Evolutionary conservation across 2,113 vertebrate genomes (phyloP).

Genomic region (Gavia stellata): DNA sequence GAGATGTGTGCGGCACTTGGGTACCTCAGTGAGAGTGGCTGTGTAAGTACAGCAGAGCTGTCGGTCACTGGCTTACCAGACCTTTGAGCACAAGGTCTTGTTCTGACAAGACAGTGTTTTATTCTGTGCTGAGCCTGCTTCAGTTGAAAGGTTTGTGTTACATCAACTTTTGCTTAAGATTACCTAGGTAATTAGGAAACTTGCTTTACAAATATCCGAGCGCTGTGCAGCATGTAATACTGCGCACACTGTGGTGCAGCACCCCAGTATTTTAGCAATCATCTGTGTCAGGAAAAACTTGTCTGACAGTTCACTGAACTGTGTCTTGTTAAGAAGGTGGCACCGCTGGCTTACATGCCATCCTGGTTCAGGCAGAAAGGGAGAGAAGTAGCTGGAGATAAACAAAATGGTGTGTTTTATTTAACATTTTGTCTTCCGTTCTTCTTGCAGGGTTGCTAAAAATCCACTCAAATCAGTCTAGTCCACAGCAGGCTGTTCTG

Average conservation of each 20-base stretch:
- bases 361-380: background rate
- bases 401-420: constrained; percentile 41
- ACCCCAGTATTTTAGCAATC: background rate
- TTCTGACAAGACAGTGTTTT: background rate
- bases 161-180: background rate
- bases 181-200: background rate
- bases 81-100: background rate
- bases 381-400: constrained; percentile 34
- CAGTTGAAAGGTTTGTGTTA: background rate
- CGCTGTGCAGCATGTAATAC: background rate
- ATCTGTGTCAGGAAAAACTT: background rate
- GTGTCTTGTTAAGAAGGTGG: background rate
- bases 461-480: constrained; percentile 87
- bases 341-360: background rate
- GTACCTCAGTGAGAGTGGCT: background rate
- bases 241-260: background rate
- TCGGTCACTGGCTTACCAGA: background rate
- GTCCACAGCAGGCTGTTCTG: constrained; percentile 88
- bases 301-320: background rate
- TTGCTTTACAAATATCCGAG: background rate
- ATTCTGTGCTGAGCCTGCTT: background rate
- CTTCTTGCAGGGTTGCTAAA: constrained; percentile 86
- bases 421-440: constrained; percentile 57
- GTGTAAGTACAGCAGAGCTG: background rate
- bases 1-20: background rate